Evolutionary conservation across 2,113 vertebrate species (phyloP), one percentile per base, ranked within the genome.

Genomic region (Corydoras sp.): DNA sequence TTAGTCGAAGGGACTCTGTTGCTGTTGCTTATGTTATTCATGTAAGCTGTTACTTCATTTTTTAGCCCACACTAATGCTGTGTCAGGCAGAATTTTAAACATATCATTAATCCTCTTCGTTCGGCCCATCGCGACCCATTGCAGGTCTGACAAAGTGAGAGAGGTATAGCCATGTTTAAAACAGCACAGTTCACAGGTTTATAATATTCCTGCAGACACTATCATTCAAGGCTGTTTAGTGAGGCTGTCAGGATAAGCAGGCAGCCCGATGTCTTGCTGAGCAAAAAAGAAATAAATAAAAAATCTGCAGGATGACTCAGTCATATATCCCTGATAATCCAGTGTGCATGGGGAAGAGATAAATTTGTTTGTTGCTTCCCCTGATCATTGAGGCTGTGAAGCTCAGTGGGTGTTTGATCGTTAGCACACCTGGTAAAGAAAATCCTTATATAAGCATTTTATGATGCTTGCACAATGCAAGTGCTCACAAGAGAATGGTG

Each of bases 1-100:
- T 81, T 77, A 83, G 82, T 81, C 74, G 81, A 74, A 76, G 72
- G 73, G 71, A 79, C 74, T 80, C 71, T 48, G 61, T 54, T 18
- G 50, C 30, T 62, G 58, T 50, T 74, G 69, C 59, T 49, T 73
- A 71, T 64, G 13, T 75, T 73, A 66, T 81, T 65, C 73, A 72
- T 81, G 68, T 73, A 75, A 82, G 83, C 68, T 77, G 69, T 78
- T 69, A 68, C 67, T 72, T 66, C 71, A 74, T 67, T 81, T 64
- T 68, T 51, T 18, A 75, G 35, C 70, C 15, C 54, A 31, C 65
- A 55, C 69, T 54, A 67, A 50, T 43, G 4, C 29, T 60, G 10
- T 30, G 64, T 58, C 15, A 18, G 59, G 64, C 63, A 11, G 69
- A 35, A 81, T 80, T 81, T 72, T 43, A 76, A 73, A 68, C 1